Evolutionary conservation across 2,797 vertebrate genomes (phyloP), one percentile per base, ranked within the genome.

Genomic region (Danio aesculapii): DNA sequence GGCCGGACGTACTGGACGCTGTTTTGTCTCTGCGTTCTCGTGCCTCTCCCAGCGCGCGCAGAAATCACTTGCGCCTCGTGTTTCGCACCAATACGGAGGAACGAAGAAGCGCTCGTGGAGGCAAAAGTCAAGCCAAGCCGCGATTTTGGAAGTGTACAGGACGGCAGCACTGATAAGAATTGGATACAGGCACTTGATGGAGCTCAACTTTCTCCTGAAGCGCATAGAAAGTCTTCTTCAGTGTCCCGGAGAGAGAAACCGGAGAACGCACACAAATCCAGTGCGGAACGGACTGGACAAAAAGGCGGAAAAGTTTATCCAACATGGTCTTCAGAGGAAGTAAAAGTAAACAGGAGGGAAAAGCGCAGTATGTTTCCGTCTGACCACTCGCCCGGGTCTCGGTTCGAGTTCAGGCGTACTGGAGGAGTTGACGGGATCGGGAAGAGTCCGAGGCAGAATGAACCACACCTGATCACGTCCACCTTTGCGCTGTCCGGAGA

Each of bases 401-500:
- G 92, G 77, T 58, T 86, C 50, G 91, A 92, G 44, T 90, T 92
- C 81, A 91, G 89, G 76, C 93, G 94, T 47, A 73, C 89, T 0
- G 79, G 79, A 13, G 92, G 90, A 59, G 94, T 95, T 61, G 96
- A 96, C 63, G 83, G 77, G 85, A 91, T 92, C 84, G 86, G 85
- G 19, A 89, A 91, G 19, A 89, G 88, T 87, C 79, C 91, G 21
- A 89, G 88, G 86, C 93, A 89, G 19, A 95, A 93, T 83, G 96
- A 97, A 86, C 93, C 94, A 57, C 85, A 91, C 88, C 88, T 99
- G 88, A 91, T 94, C 92, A 96, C 96, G 72, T 97, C 95, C 47
- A 97, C 94, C 19, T 98, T 97, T 79, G 94, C 97, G n/a, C 89
- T 99, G 81, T 93, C 94, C 9, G 97, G 96, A 82, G 97, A 99